Conservation (phyloP, 2,888 invertebrate genomes). For the Polydrusus cervinus region DNA sequence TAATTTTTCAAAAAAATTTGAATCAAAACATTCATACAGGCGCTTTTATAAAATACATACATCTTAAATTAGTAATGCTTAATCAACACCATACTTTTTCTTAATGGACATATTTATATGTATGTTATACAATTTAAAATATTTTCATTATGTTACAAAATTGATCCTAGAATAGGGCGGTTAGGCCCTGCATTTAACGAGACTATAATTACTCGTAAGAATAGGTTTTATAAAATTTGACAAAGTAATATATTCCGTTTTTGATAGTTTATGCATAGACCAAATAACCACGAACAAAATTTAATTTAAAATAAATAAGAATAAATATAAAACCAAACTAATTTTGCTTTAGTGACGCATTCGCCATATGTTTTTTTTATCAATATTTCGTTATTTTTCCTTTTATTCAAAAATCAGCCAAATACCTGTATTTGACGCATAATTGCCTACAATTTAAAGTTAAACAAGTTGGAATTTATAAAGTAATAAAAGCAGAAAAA, state of each 20-base stretch:
- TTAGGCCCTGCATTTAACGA: constrained; percentile 33
- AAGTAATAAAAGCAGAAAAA: too few relatives aligned
- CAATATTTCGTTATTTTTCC: too few relatives aligned
- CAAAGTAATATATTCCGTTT: too few relatives aligned
- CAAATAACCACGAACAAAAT: neutral
- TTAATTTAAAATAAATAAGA: neutral
- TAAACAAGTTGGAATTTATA: too few relatives aligned
- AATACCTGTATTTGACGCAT: too few relatives aligned
- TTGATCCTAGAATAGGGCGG: constrained; percentile 66
- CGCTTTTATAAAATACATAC: constrained; percentile 69
- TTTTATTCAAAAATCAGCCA: too few relatives aligned
- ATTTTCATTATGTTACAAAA: constrained; percentile 70
- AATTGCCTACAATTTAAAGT: too few relatives aligned
- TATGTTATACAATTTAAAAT: constrained; percentile 69
- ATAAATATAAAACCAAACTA: too few relatives aligned
- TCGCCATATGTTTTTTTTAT: too few relatives aligned
- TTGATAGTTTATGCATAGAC: constrained; percentile 7
- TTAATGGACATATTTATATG: constrained; percentile 68
- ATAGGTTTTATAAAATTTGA: constrained; percentile 41
- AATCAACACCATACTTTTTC: constrained; percentile 58
- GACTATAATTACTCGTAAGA: constrained; percentile 59
- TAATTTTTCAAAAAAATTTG: constrained; percentile 30
- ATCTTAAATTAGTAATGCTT: constrained; percentile 65
- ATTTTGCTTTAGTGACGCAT: too few relatives aligned
- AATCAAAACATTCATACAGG: constrained; percentile 54